Percentiles rank a stretch among this genome's conserved stretches.
These are phyloP conservation scores for Nanger granti DNA, from an alignment of 2,113 vertebrate genomes.

Conservation along the genomic window DNA sequence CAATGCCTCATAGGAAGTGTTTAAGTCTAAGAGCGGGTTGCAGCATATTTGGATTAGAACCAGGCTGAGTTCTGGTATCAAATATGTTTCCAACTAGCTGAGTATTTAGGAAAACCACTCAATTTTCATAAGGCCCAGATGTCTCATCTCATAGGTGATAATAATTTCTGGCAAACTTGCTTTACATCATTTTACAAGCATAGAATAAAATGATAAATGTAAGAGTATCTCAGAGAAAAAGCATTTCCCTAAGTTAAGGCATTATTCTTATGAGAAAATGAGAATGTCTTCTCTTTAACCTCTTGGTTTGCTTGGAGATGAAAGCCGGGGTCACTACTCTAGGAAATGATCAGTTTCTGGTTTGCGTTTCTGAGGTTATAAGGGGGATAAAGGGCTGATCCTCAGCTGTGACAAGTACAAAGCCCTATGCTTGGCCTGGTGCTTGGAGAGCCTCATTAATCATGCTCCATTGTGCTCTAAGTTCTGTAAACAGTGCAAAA, in stretches of 20 bases:
- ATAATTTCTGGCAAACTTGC: slow-evolving; percentile 11
- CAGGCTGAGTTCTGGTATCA: neutral
- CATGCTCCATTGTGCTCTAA: slow-evolving; percentile 50
- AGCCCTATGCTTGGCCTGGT: neutral
- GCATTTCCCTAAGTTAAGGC: neutral
- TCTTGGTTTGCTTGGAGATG: slow-evolving; percentile 32
- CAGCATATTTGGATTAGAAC: neutral
- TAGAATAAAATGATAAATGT: slow-evolving; percentile 13
- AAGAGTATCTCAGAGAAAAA: slow-evolving; percentile 10
- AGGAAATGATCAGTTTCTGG: slow-evolving; percentile 48
- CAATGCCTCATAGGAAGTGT: neutral
- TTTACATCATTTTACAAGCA: neutral
- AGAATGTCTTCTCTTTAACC: slow-evolving; percentile 29
- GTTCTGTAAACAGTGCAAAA: slow-evolving; percentile 58
- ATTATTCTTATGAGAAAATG: slow-evolving; percentile 27
- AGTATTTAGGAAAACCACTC: neutral
- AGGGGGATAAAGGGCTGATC: slow-evolving; percentile 52
- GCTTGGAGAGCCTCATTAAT: slow-evolving; percentile 60
- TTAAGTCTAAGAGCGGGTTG: neutral
- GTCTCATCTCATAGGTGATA: neutral
- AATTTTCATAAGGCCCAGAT: neutral
- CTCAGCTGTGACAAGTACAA: slow-evolving; percentile 54
- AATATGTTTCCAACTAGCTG: neutral
- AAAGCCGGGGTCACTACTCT: slow-evolving; percentile 25
- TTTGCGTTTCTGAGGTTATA: slow-evolving; percentile 52